Conservation (phyloP, 2,113 vertebrate species). For the Panthera leo region DNA sequence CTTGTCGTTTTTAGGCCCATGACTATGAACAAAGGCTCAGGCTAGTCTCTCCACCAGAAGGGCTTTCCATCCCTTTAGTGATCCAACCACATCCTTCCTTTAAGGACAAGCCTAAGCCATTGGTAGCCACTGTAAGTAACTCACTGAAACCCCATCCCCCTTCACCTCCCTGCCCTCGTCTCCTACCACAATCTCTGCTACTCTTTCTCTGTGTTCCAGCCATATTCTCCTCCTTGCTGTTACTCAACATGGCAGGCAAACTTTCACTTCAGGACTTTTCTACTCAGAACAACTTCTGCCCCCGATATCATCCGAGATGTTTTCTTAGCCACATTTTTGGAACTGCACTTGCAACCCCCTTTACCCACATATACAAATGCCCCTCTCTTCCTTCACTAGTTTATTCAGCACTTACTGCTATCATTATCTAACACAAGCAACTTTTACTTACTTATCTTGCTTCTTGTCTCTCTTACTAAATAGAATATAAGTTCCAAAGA, state of each 20-base stretch:
- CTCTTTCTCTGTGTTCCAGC: not conserved
- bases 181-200: not conserved
- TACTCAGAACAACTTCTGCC: not conserved
- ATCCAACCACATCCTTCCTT: not conserved
- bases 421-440: not conserved
- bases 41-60: not conserved
- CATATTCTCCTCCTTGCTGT: not conserved
- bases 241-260: not conserved
- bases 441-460: not conserved
- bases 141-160: too few relatives aligned
- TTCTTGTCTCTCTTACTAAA: not conserved
- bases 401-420: not conserved
- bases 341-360: not conserved
- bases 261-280: not conserved
- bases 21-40: not conserved
- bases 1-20: not conserved
- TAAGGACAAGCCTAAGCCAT: not conserved
- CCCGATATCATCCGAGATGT: not conserved
- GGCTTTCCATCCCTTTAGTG: not conserved
- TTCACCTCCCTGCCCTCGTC: not conserved
- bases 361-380: fast-evolving
- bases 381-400: not conserved
- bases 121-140: not conserved
- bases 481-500: not conserved
- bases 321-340: not conserved